Base-by-base conservation (phyloP, 2,888 invertebrate genomes). In the Minunthozetes semirufus region DNA sequence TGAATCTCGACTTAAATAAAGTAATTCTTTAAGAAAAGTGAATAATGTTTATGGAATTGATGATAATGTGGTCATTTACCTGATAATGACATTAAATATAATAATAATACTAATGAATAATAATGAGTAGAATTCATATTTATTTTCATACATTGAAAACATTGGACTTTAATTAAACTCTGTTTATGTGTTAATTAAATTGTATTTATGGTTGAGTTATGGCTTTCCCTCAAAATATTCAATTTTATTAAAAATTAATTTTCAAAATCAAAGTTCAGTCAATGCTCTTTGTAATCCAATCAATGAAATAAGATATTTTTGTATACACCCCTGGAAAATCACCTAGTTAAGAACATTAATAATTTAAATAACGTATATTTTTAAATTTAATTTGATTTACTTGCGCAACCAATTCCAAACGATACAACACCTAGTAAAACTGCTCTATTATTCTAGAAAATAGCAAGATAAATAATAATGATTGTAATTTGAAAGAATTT, bases 331-430 rank as follows among this genome's bases (percentile, higher is more conserved):
- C 74, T 13, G 74, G 74, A 48, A 50, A 74, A 9, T 74, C 27
- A 53, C 11, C 56, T 56, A 4, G n/a, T 19, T 53, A 4, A 19
- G 11, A 48, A 53, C 72, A 3, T 48, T 53, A 19, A 4, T n/a
- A 53, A 19, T 4, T n/a, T n/a, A 53, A 53, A 53, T n/a, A 19
- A 53, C 4, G 1, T n/a, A 19, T 3, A 33, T 33, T 8, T 5
- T 33, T 33, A 33, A n/a, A 53, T n/a, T 19, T 4, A n/a, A 53
- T n/a, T 53, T 53, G n/a, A n/a, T 8, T n/a, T 56, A 56, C 56
- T 33, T 9, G 74, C 74, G 48, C 74, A 74, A 15, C 68, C 70
- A 9, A 74, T 53, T 22, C 74, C 74, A 27, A 74, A 74, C 8
- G 48, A 72, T 15, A 74, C 48, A 0, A 74, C 29, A 9, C 68